Percentiles rank a stretch among this genome's conserved stretches.
Evolutionary conservation across 2,888 invertebrate genomes (phyloP).

Genomic region (Incurvaria masculella): DNA sequence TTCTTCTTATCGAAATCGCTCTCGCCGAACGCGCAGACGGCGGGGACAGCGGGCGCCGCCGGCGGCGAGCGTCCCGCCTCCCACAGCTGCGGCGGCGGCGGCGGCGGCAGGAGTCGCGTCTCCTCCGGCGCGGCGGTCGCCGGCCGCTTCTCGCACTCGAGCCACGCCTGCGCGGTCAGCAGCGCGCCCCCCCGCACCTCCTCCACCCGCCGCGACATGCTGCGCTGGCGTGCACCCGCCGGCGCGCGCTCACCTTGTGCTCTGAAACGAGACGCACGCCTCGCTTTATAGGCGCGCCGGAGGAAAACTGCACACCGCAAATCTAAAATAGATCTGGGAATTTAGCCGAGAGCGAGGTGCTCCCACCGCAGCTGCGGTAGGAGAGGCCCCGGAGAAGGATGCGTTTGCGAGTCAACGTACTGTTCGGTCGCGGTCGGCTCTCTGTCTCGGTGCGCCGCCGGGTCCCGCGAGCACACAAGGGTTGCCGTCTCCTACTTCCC

Average conservation of each 20-base stretch:
- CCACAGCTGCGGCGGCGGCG: conserved; percentile 11
- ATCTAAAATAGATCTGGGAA: no score
- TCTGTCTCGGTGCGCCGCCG: no score
- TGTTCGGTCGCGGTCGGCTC: no score
- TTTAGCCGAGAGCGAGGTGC: no score
- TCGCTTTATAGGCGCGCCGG: not conserved
- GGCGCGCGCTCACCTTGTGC: no score
- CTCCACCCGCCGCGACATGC: no score
- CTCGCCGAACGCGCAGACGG: conserved; percentile 20
- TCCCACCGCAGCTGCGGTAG: no score
- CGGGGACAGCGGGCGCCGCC: conserved; percentile 13
- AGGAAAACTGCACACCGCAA: not conserved
- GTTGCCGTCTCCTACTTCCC: no score
- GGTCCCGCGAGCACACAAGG: no score
- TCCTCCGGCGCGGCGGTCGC: conserved; percentile 9
- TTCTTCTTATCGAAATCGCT: conserved; percentile 34
- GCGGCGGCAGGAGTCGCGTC: not conserved
- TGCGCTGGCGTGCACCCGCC: no score
- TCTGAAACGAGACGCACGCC: not conserved
- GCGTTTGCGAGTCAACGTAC: no score
- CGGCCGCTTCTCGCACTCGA: conserved; percentile 16
- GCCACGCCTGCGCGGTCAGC: not conserved
- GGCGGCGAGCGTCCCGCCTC: conserved; percentile 20
- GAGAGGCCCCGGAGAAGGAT: no score
- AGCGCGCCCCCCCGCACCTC: not conserved